Evolutionary conservation across 92 coral and sea anemone species (phyloP), one percentile per base, ranked within the genome.

Genomic region (Porites lobata): DNA sequence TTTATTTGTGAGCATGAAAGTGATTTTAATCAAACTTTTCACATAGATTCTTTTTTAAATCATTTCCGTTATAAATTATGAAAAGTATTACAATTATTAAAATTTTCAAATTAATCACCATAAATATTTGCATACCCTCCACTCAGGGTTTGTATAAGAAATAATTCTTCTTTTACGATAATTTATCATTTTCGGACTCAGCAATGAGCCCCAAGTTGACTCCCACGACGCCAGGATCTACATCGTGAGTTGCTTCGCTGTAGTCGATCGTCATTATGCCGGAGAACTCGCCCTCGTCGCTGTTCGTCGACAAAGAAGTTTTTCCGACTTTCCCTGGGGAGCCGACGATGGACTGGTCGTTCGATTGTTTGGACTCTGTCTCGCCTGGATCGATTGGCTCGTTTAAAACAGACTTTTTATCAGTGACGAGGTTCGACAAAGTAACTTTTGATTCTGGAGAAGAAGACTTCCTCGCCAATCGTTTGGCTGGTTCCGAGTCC

Each of bases 201-300:
- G 26, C 62, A 24, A 56, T 14, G 2, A 43, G 47, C 9, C 85
- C 85, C 75, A 67, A 50, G 50, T 82, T 77, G 6, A 56, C 86
- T 29, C 57, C 69, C n/a, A 19, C 52, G 10, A 71, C 6, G 15
- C 65, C 86, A 67, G 86, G 65, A 57, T 56, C 13, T 67, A 9
- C 29, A 8, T 69, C 29, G 11, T 69, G 13, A 2, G 47, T 8
- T 18, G 20, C 53, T 15, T 10, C 69, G 63, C 56, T 59, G 57
- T 82, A 70, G 77, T 82, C 69, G 86, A 82, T 82, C 65, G 7
- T 69, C 61, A 70, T 69, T 32, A 69, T 69, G 26, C 77, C 38
- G 32, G 29, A 15, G 26, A 82, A 82, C 69, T 82, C 86, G 32
- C 77, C 86, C 20, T 69, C 32, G 52, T 69, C 66, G 22, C 77